These are phyloP conservation scores for Balaenoptera acutorostrata DNA, from an alignment of 2,113 vertebrate genomes.

Conservation along the genomic window DNA sequence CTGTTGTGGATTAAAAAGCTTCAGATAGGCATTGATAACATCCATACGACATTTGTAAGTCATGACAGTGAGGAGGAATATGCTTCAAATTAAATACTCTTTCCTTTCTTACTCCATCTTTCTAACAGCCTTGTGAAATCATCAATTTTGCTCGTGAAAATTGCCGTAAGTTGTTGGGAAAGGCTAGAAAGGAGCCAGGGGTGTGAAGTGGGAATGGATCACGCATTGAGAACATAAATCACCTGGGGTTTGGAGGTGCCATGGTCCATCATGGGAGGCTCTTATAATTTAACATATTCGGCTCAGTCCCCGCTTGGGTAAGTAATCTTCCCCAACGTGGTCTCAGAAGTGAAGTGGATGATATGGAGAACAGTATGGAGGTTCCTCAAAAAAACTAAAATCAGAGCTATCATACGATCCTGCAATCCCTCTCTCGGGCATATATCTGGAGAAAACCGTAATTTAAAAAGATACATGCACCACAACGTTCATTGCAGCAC, in stretches of 20 bases:
- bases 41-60: neutral
- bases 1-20: neutral
- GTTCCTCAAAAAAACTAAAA: neutral
- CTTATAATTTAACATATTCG: neutral
- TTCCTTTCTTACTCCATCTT: conserved; percentile 8
- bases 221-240: neutral
- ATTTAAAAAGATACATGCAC: neutral
- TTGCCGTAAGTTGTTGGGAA: conserved; percentile 84
- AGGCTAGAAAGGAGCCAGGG: neutral
- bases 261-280: neutral
- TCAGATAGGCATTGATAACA: neutral
- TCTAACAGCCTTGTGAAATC: conserved; percentile 87
- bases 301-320: neutral
- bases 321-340: neutral
- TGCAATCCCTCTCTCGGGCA: neutral
- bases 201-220: neutral
- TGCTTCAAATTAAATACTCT: conserved; percentile 1
- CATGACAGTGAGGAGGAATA: neutral
- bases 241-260: neutral
- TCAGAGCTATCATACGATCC: too few relatives aligned
- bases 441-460: neutral
- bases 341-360: neutral
- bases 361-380: neutral
- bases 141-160: conserved; percentile 84
- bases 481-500: neutral